Evolutionary conservation across 1,140 invertebrate species (phyloP).

Genomic region (Nasonia longicornis): DNA sequence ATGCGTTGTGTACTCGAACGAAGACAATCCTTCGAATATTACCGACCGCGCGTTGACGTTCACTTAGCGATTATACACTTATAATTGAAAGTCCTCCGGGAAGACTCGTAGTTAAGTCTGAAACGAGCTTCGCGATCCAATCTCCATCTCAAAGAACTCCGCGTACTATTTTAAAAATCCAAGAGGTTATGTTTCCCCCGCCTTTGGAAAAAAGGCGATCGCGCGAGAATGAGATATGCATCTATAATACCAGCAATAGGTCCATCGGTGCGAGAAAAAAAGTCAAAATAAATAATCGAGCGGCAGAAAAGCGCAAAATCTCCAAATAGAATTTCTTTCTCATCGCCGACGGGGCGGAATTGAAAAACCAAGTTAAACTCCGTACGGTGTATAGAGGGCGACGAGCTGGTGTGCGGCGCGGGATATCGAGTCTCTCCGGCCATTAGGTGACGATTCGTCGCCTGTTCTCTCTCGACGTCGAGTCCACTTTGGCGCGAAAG

Average conservation of each 20-base stretch:
- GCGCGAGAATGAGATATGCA: background rate
- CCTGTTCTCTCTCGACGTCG: background rate
- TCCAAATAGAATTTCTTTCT: slow-evolving; percentile 27
- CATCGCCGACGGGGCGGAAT: background rate
- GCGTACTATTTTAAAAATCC: background rate
- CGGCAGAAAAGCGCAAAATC: background rate
- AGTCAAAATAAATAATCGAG: slow-evolving; percentile 1
- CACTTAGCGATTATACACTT: no score
- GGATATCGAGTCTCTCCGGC: slow-evolving; percentile 1
- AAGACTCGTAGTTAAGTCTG: no score
- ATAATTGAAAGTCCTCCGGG: no score
- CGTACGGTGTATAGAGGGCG: background rate
- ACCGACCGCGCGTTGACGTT: no score
- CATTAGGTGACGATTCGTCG: slow-evolving; percentile 20
- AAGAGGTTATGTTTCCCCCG: no score
- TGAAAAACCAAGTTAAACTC: slow-evolving; percentile 28
- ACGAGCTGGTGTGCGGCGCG: background rate
- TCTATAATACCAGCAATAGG: background rate
- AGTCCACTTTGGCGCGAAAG: background rate
- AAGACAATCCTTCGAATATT: background rate
- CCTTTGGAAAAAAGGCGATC: no score
- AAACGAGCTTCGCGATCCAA: no score
- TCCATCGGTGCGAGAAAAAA: background rate
- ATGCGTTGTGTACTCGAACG: background rate
- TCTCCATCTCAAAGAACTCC: no score